phyloP scores from a whole-genome alignment of 2,888 invertebrate genomes.

The Amphipyra berbera region DNA sequence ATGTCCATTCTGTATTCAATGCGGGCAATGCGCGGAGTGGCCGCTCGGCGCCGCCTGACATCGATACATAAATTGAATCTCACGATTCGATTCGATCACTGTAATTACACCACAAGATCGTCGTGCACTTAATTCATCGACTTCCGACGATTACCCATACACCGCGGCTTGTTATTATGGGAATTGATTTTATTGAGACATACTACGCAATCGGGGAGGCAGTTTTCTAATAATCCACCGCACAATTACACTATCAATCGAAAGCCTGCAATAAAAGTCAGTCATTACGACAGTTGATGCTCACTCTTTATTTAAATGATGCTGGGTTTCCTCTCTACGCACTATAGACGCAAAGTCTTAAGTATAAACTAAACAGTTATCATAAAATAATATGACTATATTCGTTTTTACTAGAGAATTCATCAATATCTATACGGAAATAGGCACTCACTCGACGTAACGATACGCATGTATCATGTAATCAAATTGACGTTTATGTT shows the following conservation, averaged over 20 bases:
- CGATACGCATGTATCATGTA: neutral
- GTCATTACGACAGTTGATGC: conserved; percentile 53
- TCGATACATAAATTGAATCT: conserved; percentile 83
- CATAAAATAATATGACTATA: conserved; percentile 34
- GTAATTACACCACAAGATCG: conserved; percentile 76
- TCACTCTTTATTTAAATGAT: conserved; percentile 50
- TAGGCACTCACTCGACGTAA: neutral
- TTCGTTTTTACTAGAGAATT: conserved; percentile 16
- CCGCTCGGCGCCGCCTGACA: conserved; percentile 73
- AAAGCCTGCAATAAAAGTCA: conserved; percentile 54
- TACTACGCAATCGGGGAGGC: conserved; percentile 62
- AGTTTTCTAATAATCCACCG: conserved; percentile 65
- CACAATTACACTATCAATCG: conserved; percentile 63
- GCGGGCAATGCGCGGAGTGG: conserved; percentile 50
- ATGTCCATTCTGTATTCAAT: conserved; percentile 59
- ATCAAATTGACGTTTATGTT: conserved; percentile 3
- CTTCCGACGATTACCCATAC: conserved; percentile 78
- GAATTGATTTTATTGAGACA: conserved; percentile 77
- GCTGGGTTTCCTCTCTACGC: conserved; percentile 32
- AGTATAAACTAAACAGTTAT: conserved; percentile 22
- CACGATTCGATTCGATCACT: conserved; percentile 78
- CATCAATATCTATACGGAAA: neutral
- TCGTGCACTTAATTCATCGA: conserved; percentile 75
- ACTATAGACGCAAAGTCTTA: conserved; percentile 14
- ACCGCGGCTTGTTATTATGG: conserved; percentile 72